Conservation (phyloP, 30 jellyfish, hydroid and myxozoan genomes). For the Cassiopea andromeda region DNA sequence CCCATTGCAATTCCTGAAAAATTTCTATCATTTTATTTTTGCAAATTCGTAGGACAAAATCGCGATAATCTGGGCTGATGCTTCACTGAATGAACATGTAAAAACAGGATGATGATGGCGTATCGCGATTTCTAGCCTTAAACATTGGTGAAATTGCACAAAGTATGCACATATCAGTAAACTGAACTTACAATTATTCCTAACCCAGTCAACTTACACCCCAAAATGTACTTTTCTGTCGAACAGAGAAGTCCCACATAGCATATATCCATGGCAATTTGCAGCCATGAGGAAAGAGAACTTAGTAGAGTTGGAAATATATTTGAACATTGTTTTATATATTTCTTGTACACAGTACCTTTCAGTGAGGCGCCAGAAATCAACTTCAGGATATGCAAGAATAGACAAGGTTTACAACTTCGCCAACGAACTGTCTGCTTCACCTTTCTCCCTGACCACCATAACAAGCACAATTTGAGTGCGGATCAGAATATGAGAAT, state of each 20-base stretch:
- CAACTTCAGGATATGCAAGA: not conserved
- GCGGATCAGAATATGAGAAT: not conserved
- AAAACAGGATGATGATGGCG: no score
- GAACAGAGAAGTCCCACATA: not conserved
- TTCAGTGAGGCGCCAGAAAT: constrained; percentile 23
- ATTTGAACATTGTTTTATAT: not conserved
- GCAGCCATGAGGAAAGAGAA: not conserved
- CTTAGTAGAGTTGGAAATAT: no score
- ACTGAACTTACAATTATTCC: not conserved
- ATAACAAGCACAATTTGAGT: not conserved
- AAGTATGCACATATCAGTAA: not conserved
- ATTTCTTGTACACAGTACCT: not conserved
- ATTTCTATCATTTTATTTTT: no score
- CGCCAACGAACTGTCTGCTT: constrained; percentile 66
- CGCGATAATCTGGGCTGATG: no score
- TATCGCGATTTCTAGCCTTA: no score
- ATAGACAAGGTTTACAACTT: constrained; percentile 61
- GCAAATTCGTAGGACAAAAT: no score
- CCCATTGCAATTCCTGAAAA: no score
- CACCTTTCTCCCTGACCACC: constrained; percentile 41
- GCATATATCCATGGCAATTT: not conserved
- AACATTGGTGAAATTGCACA: not conserved
- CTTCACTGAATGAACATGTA: no score
- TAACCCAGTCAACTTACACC: not conserved
- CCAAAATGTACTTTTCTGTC: not conserved